These are phyloP conservation scores for Melopsittacus undulatus DNA, from an alignment of 2,797 vertebrate genomes.

Conservation along the genomic window DNA sequence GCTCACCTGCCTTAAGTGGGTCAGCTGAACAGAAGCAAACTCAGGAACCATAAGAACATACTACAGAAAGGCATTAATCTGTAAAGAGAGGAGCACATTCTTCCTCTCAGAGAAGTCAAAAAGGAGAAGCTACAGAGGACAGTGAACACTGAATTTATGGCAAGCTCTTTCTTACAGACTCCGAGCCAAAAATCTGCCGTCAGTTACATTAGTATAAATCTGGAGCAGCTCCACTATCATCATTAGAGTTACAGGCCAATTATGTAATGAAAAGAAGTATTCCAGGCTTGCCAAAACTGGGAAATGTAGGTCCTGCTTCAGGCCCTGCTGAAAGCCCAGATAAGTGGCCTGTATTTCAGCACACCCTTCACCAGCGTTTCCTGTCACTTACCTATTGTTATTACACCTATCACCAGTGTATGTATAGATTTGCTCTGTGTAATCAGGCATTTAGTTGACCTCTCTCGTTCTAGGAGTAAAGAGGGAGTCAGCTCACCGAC, in stretches of 20 bases:
- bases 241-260: conserved; percentile 67
- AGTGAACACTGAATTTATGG: conserved; percentile 50
- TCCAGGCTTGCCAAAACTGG: conserved; percentile 60
- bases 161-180: conserved; percentile 42
- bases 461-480: conserved; percentile 5
- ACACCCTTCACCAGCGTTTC: conserved; percentile 2
- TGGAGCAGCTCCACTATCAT: conserved; percentile 68
- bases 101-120: background rate
- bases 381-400: conserved; percentile 16
- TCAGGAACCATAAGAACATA: conserved; percentile 20
- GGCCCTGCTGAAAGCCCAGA: conserved; percentile 5
- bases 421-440: background rate
- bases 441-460: conserved; percentile 34
- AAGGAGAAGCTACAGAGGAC: conserved; percentile 46
- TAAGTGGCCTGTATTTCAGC: conserved; percentile 55
- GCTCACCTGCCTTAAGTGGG: conserved; percentile 45
- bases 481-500: background rate
- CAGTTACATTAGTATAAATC: conserved; percentile 64
- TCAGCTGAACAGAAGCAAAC: conserved; percentile 15
- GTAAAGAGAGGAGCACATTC: conserved; percentile 13
- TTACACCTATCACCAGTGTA: background rate
- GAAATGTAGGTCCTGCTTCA: conserved; percentile 49
- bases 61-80: conserved; percentile 11
- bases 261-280: conserved; percentile 63
- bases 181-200: conserved; percentile 64